Evolutionary conservation across 2,113 vertebrate species (phyloP), one percentile per base, ranked within the genome.

Genomic region (Notothenia coriiceps): DNA sequence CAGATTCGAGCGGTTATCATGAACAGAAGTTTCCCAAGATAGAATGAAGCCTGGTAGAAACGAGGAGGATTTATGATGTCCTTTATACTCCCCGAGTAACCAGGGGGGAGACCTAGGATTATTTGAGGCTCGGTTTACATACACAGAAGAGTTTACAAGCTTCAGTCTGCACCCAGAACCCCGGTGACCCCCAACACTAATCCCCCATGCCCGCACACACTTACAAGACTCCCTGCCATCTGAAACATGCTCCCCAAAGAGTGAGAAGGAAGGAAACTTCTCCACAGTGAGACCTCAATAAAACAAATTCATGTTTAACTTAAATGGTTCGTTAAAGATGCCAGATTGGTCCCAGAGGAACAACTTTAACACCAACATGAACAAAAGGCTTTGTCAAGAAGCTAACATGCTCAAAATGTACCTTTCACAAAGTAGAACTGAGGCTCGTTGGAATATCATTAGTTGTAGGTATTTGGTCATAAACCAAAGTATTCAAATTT

Each of bases 81-180:
- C 70, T 77, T 88, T 82, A 87, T 76, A 20, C 76, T 84, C 62
- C 69, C 61, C 13, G 70, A 84, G 79, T 69, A 82, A 85, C 70
- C 65, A 9, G 55, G 46, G 73, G 81, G 76, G 57, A 22, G 79
- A 79, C 22, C 1, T 8, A 50, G 86, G 88, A 92, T 90, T 91
- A 92, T 87, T 86, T 70, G 60, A 88, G 83, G 83, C 74, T 93
- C 89, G 13, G 77, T 75, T 91, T 88, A 91, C 89, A 91, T 69
- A 54, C 66, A 87, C 81, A 85, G 63, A 69, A 25, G 71, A 74
- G 77, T 91, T 91, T 80, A 89, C 55, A 11, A 66, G 71, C 87
- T 49, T 66, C 74, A 81, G 70, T 76, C 70, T 80, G 74, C 80
- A 84, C 17, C 79, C 63, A 14, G 56, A 63, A 59, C 55, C 51